Conservation (phyloP, 2,113 vertebrate species). For the Acanthisitta chloris region DNA sequence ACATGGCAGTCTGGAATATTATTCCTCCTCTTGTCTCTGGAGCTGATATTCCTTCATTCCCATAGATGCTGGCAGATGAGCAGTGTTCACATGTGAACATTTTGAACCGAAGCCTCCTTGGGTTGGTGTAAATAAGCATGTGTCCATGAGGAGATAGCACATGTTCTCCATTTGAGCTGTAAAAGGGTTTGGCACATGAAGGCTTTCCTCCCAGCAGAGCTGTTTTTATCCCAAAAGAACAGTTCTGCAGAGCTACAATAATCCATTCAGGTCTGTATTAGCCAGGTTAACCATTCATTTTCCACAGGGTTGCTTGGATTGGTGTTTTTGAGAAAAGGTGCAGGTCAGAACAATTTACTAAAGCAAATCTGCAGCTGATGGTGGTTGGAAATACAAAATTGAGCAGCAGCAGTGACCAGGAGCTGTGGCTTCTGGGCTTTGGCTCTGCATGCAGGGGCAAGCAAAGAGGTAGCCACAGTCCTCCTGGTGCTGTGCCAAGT, state of each 20-base stretch:
- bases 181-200: not conserved
- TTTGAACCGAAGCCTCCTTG: not conserved
- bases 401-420: accelerated
- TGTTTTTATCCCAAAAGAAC: not conserved
- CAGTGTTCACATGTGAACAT: not conserved
- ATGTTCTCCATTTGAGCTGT: not conserved
- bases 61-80: not conserved
- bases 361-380: not conserved
- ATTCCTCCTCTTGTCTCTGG: not conserved
- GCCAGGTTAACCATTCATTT: not conserved
- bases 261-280: not conserved
- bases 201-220: not conserved
- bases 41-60: not conserved
- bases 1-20: not conserved
- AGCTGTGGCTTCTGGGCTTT: not conserved
- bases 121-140: not conserved
- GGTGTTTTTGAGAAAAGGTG: not conserved
- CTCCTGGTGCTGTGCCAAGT: not conserved
- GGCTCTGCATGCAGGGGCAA: accelerated
- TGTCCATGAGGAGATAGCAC: not conserved
- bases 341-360: not conserved
- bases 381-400: not conserved
- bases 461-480: not conserved
- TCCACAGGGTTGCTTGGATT: not conserved
- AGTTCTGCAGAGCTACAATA: not conserved